phyloP scores from a whole-genome alignment of 2,113 vertebrate species.

The Notarius lentiginosus region DNA sequence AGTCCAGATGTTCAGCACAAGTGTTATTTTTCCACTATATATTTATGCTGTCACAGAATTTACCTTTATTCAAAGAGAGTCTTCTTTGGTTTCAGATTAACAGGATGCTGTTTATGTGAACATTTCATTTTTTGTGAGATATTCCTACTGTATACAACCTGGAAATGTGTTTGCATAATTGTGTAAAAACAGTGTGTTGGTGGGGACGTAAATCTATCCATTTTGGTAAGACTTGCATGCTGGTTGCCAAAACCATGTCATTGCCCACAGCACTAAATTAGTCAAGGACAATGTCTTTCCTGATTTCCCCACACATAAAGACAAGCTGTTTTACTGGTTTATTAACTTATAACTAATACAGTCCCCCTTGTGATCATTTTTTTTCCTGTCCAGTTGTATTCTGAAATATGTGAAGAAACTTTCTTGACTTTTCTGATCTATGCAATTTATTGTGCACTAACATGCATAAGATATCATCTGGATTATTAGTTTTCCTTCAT shows the following conservation, averaged over 20 bases:
- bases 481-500: background rate
- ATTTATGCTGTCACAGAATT: background rate
- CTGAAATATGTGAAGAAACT: background rate
- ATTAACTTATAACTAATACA: background rate
- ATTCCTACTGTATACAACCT: background rate
- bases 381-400: background rate
- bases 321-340: background rate
- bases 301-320: background rate
- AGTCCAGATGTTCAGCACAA: background rate
- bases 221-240: constrained; percentile 33
- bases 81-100: background rate
- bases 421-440: background rate
- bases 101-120: background rate
- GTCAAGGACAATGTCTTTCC: constrained; percentile 30
- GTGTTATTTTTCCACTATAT: background rate
- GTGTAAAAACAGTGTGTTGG: constrained; percentile 11
- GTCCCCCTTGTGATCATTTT: background rate
- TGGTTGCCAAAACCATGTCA: constrained; percentile 37
- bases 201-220: constrained; percentile 41
- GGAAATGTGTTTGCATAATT: background rate
- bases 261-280: constrained; percentile 31
- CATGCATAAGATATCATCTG: background rate
- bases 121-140: background rate
- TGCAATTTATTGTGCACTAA: background rate
- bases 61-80: background rate